Evolutionary conservation across 2,888 invertebrate species (phyloP), one percentile per base, ranked within the genome.

Genomic region (Mythimna impura): DNA sequence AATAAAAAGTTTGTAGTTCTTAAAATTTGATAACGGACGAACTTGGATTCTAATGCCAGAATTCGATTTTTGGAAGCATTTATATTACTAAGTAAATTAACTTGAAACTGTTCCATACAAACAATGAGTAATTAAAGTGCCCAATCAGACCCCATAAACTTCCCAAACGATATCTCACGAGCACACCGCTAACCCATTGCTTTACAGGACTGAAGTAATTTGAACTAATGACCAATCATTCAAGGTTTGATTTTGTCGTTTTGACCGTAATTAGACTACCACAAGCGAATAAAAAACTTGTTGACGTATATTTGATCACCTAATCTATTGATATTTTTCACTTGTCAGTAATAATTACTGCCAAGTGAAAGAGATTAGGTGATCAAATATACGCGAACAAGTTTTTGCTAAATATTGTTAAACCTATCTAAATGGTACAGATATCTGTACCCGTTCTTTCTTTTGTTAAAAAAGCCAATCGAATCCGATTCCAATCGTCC

Each of bases 401-500:
- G 12, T 54, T 14, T 25, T 14, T 25, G 12, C 9, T 22, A 10
- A 54, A 22, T 22, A 54, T 54, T 22, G 22, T 54, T n/a, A 54
- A 25, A 55, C 25, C 25, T 14, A 34, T 58, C 58, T 3, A 20
- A 58, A 20, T 58, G 25, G 47, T 47, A 47, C 1, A 47, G 6
- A 9, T 57, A 57, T 54, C 8, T 43, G 1, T 9, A 12, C n/a
- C 22, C 3, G 9, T 47, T 55, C 17, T 66, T 20, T 34, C 9
- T 66, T 54, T 76, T 25, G 4, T 36, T 40, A 34, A 40, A 77
- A 68, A 34, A 36, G 4, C 34, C 47, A 65, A 69, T 83, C 52
- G 40, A 54, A 83, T 80, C 54, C 65, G 36, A 68, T 68, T 64
- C 62, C 63, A 78, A 76, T 86, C 61, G 64, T 63, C 55, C 54